Base-by-base conservation (phyloP, 1,140 invertebrate genomes). In the Streblospio benedicti region DNA sequence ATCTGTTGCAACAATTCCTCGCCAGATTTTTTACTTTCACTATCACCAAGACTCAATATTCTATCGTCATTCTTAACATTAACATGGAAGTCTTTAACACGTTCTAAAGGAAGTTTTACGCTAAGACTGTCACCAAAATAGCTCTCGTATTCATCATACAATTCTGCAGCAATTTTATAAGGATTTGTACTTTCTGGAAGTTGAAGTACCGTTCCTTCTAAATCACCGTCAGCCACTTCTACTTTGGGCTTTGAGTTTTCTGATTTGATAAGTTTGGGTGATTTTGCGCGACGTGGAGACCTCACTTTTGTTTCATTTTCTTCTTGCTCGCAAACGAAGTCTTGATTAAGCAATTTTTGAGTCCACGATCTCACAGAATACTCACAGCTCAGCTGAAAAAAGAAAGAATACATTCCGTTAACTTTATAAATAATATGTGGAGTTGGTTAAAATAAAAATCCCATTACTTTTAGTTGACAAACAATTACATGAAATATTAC, bases 111-210 rank as follows among this genome's bases (percentile, higher is more conserved):
- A 3, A 76, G 55, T 28, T 62, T 61, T 16, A 66, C 57, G 4
- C 69, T 56, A 28, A 78, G 58, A 56, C 65, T 65, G 53, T 76
- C 76, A 33, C 76, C 76, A 69, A 76, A 76, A 62, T 69, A 71
- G 41, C 71, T 68, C 35, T 66, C 69, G 55, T 76, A 64, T 51
- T 75, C 64, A 45, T 27, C 57, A 56, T 75, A 76, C n/a, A 77
- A 64, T 16, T 68, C 50, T 6, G 51, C n/a, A 2, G 65, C 58
- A 20, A 62, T 59, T 57, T 66, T 66, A 12, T 63, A 28, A 45
- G 62, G 53, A 28, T 60, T 49, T 38, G 49, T 60, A 12, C n/a
- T 18, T 25, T 25, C 28, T 38, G 33, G 55, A 31, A 35, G 30
- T 32, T 16, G 30, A 52, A 35, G 49, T 45, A 53, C 56, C 12